Conservation (phyloP, 2,113 vertebrate species). For the Ploceus nigricollis region DNA sequence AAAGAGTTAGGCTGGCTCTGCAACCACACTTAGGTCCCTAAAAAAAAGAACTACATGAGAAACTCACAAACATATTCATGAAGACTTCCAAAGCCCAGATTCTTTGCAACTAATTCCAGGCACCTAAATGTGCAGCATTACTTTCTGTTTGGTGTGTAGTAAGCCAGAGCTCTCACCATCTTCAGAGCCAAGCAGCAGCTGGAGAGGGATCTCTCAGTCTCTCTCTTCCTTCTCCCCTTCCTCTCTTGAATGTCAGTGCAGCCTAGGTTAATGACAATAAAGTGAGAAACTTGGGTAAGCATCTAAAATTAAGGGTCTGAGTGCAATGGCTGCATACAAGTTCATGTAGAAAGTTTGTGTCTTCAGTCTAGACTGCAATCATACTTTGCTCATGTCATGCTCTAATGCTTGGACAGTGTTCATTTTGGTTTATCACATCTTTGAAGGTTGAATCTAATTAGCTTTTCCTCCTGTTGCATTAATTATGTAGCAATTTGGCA, state of each 20-base stretch:
- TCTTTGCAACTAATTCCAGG: neutral
- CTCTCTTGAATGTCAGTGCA: neutral
- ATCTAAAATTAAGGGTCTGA: neutral
- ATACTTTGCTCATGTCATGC: neutral
- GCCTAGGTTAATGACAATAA: neutral
- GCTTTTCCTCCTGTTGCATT: neutral
- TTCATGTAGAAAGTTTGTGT: neutral
- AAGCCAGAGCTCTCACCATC: neutral
- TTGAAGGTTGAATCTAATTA: neutral
- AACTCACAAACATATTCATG: neutral
- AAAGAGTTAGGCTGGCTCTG: neutral
- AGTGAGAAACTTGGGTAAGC: neutral
- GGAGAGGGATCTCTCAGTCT: neutral
- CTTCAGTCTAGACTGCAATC: neutral
- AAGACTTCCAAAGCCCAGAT: neutral
- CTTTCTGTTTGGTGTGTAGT: neutral
- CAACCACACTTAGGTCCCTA: neutral
- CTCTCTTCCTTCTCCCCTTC: neutral
- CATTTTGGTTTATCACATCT: neutral
- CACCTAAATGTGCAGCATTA: neutral
- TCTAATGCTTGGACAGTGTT: neutral
- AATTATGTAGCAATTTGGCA: neutral
- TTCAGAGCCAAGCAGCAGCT: neutral
- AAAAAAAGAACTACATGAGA: rapidly evolving
- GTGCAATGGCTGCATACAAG: neutral